phyloP scores from a whole-genome alignment of 2,888 invertebrate species.

The Synanthedon andrenaeformis region DNA sequence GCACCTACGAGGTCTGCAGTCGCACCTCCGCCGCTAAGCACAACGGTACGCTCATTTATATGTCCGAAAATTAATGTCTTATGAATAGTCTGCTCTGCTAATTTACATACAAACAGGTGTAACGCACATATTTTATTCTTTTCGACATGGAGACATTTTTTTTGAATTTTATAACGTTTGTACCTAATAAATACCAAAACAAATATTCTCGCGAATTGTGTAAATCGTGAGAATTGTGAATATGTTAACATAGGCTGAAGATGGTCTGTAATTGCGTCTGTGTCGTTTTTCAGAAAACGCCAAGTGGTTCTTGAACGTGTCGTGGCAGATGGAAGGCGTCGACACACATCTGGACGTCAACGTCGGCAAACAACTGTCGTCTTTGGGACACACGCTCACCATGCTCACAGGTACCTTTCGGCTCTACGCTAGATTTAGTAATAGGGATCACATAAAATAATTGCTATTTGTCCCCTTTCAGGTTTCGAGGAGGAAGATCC shows the following conservation, averaged over 20 bases:
- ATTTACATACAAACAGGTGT: too few species aligned
- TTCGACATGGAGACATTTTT: too few species aligned
- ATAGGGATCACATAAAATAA: not conserved
- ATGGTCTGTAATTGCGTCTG: too few species aligned
- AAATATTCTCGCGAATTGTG: too few species aligned
- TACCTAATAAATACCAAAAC: too few species aligned
- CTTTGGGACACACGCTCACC: constrained; percentile 94
- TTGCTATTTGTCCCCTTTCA: constrained; percentile 8
- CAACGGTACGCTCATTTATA: constrained; percentile 66
- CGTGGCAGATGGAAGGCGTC: constrained; percentile 99
- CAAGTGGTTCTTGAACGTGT: constrained; percentile 97
- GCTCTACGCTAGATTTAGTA: not conserved
- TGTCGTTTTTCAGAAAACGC: constrained; percentile 79
- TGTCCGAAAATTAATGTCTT: too few species aligned
- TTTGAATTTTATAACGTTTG: too few species aligned
- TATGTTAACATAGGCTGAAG: too few species aligned
- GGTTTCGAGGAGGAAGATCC: constrained; percentile 85
- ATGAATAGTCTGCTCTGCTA: too few species aligned
- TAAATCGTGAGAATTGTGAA: too few species aligned
- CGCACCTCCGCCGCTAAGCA: constrained; percentile 90
- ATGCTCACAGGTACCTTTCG: constrained; percentile 81
- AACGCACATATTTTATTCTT: too few species aligned
- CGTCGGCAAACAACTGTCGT: constrained; percentile 95
- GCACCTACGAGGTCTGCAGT: constrained; percentile 97
- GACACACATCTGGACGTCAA: constrained; percentile 96